phyloP scores from a whole-genome alignment of 2,888 invertebrate genomes.

The Cheilosia vernalis region DNA sequence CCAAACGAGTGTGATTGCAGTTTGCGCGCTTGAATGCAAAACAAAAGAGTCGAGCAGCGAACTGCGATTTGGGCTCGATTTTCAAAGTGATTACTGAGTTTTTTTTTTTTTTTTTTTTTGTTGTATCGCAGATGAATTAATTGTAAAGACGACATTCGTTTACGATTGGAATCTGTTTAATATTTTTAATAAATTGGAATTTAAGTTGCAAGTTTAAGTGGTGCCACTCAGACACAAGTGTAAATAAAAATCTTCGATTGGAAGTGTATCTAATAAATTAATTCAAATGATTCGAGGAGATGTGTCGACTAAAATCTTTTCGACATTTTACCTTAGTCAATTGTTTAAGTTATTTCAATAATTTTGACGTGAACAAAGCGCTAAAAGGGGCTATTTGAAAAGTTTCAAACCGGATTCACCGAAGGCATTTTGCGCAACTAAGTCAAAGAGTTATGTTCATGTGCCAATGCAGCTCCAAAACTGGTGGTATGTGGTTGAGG shows the following conservation, averaged over 20 bases:
- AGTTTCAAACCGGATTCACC: too few relatives aligned
- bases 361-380: neutral
- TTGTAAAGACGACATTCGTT: constrained; percentile 1
- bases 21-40: constrained; percentile 2
- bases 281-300: neutral
- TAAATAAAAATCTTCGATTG: neutral
- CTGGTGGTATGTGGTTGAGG: too few relatives aligned
- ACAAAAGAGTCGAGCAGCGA: constrained; percentile 38
- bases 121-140: neutral
- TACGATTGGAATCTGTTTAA: constrained; percentile 21
- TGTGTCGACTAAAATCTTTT: neutral
- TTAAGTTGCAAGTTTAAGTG: neutral
- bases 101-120: neutral
- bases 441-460: too few relatives aligned
- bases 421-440: too few relatives aligned
- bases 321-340: neutral
- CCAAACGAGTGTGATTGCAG: constrained; percentile 1
- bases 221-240: too few relatives aligned
- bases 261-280: neutral
- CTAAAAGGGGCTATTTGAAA: neutral
- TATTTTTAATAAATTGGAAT: neutral
- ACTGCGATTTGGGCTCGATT: constrained; percentile 13
- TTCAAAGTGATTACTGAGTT: constrained; percentile 5
- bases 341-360: neutral
- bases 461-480: too few relatives aligned